Base-by-base conservation (phyloP, 2,888 invertebrate genomes). In the Chrysomela aeneicollis region DNA sequence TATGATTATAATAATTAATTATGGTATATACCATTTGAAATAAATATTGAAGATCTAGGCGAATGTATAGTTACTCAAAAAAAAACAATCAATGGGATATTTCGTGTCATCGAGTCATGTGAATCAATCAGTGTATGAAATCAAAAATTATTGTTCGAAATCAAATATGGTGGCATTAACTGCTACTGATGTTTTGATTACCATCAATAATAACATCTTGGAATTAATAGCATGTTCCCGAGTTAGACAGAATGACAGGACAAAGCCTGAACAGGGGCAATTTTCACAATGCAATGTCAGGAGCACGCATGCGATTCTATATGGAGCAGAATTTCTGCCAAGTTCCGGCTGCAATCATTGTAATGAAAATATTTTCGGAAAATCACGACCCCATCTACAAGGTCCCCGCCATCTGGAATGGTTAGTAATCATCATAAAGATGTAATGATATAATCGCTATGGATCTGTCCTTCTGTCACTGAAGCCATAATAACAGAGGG, bases 401-500 rank as follows among this genome's bases (percentile, higher is more conserved):
- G 62, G 65, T 61, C 65, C 61, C 55, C 61, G 68, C 59, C 68
- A 68, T 63, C 53, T 70, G 52, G 64, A 64, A 64, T 61, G 63
- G 54, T 42, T 59, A 68, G 63, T 67, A 63, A 70, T 68, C 66
- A 70, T 70, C 68, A 71, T 67, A 66, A 71, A 71, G 69, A 69
- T 65, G 65, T 68, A 68, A 72, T 62, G 68, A 68, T 64, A 68
- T 72, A 72, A 72, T 72, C 70, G 57, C 66, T 59, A 62, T 59
- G 59, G 70, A 69, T 72, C 70, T 64, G 62, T 62, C 64, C 62
- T 64, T 64, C 68, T 68, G 70, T 59, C 57, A 65, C 61, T 63
- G 67, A 71, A 69, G 69, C 67, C 68, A 55, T 72, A 73, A 72
- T 72, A 71, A 71, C 61, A 73, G 68, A 67, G 70, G 67, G 60